Evolutionary conservation across 2,797 vertebrate species (phyloP).

Genomic region (Austrolebias charrua): DNA sequence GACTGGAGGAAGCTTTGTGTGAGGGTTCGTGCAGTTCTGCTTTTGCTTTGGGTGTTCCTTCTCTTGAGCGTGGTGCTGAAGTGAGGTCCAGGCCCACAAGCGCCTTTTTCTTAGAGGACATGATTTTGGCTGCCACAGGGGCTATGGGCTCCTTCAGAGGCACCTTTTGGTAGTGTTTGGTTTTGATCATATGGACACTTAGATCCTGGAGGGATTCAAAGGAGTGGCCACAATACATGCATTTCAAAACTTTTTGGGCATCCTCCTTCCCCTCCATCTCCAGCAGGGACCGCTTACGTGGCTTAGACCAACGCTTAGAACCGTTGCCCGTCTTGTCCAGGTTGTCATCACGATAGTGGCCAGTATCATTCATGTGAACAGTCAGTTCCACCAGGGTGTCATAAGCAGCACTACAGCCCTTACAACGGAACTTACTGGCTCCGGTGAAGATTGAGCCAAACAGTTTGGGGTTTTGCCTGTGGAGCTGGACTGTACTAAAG

Average conservation of each 20-base stretch:
- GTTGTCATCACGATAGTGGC: conserved; percentile 99
- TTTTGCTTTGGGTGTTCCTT: conserved; percentile 81
- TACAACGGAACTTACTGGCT: conserved; percentile 98
- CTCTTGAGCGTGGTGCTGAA: conserved; percentile 85
- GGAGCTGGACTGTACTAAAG: conserved; percentile 96
- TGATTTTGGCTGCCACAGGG: conserved; percentile 90
- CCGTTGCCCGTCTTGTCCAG: conserved; percentile 89
- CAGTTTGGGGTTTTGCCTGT: conserved; percentile 95
- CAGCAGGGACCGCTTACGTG: conserved; percentile 94
- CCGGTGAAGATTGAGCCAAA: conserved; percentile 98
- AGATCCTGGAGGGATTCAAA: conserved; percentile 98
- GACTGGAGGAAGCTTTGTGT: conserved; percentile 85
- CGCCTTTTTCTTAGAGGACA: conserved; percentile 88
- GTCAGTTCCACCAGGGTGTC: conserved; percentile 97
- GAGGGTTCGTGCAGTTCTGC: conserved; percentile 80
- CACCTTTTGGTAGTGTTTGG: conserved; percentile 99
- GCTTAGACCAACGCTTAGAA: conserved; percentile 96
- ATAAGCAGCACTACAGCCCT: conserved; percentile 97
- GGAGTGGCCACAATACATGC: conserved; percentile 99
- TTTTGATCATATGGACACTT: conserved; percentile 99
- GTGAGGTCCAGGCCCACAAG: conserved; percentile 88
- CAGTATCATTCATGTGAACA: conserved; percentile 98
- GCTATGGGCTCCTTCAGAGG: conserved; percentile 98
- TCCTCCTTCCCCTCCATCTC: conserved; percentile 99
- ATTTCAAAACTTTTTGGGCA: conserved; percentile 96